Evolutionary conservation across 2,797 vertebrate genomes (phyloP), one percentile per base, ranked within the genome.

Genomic region (Pangasius sanitwongsei): DNA sequence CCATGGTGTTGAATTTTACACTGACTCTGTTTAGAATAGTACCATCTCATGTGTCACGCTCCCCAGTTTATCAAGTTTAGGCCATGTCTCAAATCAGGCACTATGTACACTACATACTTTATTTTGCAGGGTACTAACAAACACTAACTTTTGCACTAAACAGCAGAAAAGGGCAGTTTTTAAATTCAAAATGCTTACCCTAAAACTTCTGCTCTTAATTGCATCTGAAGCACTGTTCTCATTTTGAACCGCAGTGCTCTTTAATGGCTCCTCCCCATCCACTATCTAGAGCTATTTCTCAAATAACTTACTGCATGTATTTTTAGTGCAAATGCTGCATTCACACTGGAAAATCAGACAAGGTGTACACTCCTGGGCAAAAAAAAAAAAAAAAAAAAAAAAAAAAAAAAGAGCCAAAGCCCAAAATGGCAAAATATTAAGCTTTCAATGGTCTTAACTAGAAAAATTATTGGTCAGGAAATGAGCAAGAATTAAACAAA

Each of bases 11-110:
- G 63, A 86, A 80, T 87, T 61, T 75, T 67, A 87, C 59, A 72
- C 31, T 48, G 57, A 82, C 83, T 37, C 57, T 80, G 59, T 83
- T 87, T 72, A 9, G 74, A 69, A 86, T 85, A 53, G 44, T 61
- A 48, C 20, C 57, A 48, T 87, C 74, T 87, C 86, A 80, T 78
- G 86, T 87, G 44, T 80, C 86, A 65, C 44, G 44, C 86, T 78
- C 41, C 74, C 18, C 3, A n/a, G 41, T 37, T 87, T 50, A 77
- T 48, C 74, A n/a, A 34, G 74, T 78, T 65, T 63, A 77, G 70
- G 28, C 70, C 37, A 61, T 28, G 59, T 78, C 74, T 87, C 57
- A 78, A 65, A 37, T 87, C 59, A 63, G 41, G 55, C 74, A 63
- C 12, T 34, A 34, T 28, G 28, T 13, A 69, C 41, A 34, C 41